These are phyloP conservation scores for Spea bombifrons DNA, from an alignment of 2,113 vertebrate species.

Conservation along the genomic window DNA sequence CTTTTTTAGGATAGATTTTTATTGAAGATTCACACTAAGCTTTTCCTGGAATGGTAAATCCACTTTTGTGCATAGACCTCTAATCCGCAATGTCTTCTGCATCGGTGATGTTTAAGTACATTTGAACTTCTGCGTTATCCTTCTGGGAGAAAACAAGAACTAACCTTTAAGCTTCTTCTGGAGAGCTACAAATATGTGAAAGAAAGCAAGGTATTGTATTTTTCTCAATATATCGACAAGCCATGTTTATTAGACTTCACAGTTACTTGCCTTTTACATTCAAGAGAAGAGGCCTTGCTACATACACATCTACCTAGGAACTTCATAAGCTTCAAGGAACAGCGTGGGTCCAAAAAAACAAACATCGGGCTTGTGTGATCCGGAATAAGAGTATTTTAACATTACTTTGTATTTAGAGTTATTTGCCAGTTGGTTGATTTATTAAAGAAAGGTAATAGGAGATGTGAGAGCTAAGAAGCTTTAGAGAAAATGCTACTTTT, in stretches of 20 bases:
- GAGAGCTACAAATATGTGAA: constrained; percentile 75
- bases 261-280: constrained; percentile 78
- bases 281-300: constrained; percentile 67
- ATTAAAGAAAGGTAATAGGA: constrained; percentile 53
- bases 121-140: no score
- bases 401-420: constrained; percentile 56
- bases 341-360: constrained; percentile 49
- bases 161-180: constrained; percentile 60
- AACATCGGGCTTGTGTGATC: constrained; percentile 58
- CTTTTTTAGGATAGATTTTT: no score
- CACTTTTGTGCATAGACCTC: no score
- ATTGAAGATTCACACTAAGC: no score
- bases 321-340: constrained; percentile 62
- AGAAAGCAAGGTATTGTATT: constrained; percentile 67
- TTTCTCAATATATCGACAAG: constrained; percentile 76
- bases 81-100: no score
- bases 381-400: constrained; percentile 59
- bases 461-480: constrained; percentile 47
- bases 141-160: constrained; percentile 57
- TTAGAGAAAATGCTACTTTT: constrained; percentile 38
- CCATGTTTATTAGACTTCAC: constrained; percentile 79
- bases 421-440: constrained; percentile 59
- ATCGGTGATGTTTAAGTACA: no score
- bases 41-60: no score
- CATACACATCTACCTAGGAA: constrained; percentile 67